These are phyloP conservation scores for Frankliniella intonsa DNA, from an alignment of 2,888 invertebrate species.

Conservation along the genomic window DNA sequence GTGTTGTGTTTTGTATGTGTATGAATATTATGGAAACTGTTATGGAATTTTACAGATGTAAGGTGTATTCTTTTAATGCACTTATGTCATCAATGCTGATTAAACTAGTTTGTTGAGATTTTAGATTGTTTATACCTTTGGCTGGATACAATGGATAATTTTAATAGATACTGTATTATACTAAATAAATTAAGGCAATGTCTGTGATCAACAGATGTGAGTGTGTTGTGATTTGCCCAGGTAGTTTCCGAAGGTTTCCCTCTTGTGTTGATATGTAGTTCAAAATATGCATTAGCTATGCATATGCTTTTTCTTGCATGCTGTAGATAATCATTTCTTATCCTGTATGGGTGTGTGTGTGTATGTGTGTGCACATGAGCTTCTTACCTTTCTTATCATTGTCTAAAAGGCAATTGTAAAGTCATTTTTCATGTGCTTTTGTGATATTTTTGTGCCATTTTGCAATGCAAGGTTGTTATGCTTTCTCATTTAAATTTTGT, in stretches of 20 bases:
- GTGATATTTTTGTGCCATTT: neutral
- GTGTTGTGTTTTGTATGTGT: no score
- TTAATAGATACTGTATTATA: conserved; percentile 18
- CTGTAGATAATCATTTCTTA: neutral
- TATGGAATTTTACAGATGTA: no score
- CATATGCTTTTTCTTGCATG: no score
- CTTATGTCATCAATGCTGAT: neutral
- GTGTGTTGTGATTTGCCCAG: conserved; percentile 14
- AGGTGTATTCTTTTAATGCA: neutral
- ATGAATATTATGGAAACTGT: no score
- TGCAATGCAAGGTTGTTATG: neutral
- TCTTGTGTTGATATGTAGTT: no score
- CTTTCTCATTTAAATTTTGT: conserved; percentile 15
- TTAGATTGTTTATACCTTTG: conserved; percentile 10
- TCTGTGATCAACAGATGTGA: conserved; percentile 24
- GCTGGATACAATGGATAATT: conserved; percentile 11
- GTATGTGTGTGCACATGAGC: no score
- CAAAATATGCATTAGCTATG: no score
- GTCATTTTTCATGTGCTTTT: no score
- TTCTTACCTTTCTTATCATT: no score
- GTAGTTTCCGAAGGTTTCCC: no score
- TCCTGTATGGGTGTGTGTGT: no score
- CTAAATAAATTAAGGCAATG: conserved; percentile 26
- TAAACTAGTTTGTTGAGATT: conserved; percentile 15
- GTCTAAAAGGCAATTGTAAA: no score